A percentile compares a stretch with the other conserved stretches of the same genome.
Conservation (phyloP, 1,140 invertebrate species). For the Drosophila arizonae region DNA sequence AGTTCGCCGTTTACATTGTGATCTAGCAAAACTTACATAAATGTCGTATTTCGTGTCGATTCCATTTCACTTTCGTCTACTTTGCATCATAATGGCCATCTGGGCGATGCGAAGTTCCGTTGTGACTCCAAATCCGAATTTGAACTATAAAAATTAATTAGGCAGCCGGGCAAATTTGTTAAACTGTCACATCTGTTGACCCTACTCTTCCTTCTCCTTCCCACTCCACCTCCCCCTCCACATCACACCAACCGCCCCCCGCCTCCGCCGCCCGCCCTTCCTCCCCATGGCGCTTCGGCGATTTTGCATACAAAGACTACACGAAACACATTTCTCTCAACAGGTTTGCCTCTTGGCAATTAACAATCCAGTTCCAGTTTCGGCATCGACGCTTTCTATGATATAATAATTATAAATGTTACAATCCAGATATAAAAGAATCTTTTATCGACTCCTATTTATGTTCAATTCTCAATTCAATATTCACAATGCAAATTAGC, state of each 20-base stretch:
- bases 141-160: slow-evolving; percentile 70
- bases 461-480: neutral
- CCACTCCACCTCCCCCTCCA: neutral
- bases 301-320: slow-evolving; percentile 15
- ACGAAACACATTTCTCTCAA: slow-evolving; percentile 9
- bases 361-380: slow-evolving; percentile 19
- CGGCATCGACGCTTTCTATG: slow-evolving; percentile 15
- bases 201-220: neutral
- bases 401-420: slow-evolving; percentile 8
- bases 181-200: slow-evolving; percentile 14
- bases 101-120: slow-evolving; percentile 23
- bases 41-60: slow-evolving; percentile 11
- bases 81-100: slow-evolving; percentile 64
- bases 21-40: slow-evolving; percentile 46
- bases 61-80: slow-evolving; percentile 70
- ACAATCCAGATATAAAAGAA: slow-evolving; percentile 7
- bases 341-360: slow-evolving; percentile 12
- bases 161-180: slow-evolving; percentile 46
- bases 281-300: neutral
- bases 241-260: neutral
- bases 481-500: neutral
- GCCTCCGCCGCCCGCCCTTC: neutral
- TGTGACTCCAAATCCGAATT: slow-evolving; percentile 23
- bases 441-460: neutral
- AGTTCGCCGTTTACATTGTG: slow-evolving; percentile 16